Evolutionary conservation across 2,888 invertebrate species (phyloP).

Genomic region (Teinopalpus imperialis): DNA sequence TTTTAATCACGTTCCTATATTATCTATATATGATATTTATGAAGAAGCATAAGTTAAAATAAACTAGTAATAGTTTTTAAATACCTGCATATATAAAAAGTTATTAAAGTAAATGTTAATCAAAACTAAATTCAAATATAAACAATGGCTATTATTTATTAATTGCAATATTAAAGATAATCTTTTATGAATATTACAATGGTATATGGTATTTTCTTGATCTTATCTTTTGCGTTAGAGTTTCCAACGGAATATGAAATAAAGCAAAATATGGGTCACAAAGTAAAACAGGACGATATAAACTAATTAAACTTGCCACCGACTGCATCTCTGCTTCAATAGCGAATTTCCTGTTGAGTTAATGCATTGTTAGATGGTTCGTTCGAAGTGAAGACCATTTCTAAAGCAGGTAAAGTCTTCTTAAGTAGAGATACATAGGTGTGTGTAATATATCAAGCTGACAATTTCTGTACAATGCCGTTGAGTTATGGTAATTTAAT

Average conservation of each 20-base stretch:
- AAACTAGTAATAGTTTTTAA: no score
- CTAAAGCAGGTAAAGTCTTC: constrained; percentile 65
- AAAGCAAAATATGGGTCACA: constrained; percentile 16
- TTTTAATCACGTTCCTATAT: no score
- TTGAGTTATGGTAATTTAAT: constrained; percentile 34
- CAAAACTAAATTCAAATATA: no score
- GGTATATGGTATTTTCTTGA: no score
- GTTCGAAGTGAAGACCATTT: constrained; percentile 44
- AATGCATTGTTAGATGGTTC: constrained; percentile 58
- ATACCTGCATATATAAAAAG: no score
- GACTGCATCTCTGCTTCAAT: constrained; percentile 51
- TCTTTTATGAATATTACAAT: no score
- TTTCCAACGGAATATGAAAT: not conserved
- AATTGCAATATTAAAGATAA: no score
- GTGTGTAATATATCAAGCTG: constrained; percentile 65
- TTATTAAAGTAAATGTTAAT: no score
- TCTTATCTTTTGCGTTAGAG: no score
- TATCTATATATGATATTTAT: no score
- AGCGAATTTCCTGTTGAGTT: constrained; percentile 58
- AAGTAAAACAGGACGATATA: constrained; percentile 32
- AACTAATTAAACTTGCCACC: constrained; percentile 53
- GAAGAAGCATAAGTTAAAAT: no score
- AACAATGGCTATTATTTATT: no score
- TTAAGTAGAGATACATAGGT: constrained; percentile 37
- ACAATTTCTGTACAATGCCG: constrained; percentile 16